Percentiles rank a stretch among this genome's conserved stretches.
phyloP scores from a whole-genome alignment of 2,113 vertebrate genomes.

The Centrocercus urophasianus region DNA sequence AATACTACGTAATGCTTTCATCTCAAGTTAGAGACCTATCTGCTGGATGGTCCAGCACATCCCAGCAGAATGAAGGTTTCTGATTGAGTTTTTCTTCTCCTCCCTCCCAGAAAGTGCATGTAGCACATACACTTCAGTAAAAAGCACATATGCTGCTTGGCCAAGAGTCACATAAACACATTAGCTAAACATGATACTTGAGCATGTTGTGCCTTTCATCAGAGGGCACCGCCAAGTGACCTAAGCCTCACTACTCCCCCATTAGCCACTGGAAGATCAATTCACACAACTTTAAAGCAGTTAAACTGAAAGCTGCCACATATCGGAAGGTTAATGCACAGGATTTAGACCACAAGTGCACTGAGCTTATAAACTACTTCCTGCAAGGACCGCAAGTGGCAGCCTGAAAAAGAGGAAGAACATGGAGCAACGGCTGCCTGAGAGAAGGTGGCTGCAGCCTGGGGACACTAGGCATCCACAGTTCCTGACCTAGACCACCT shows the following conservation, averaged over 20 bases:
- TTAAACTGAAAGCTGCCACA: neutral
- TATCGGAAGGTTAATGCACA: neutral
- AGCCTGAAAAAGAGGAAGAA: neutral
- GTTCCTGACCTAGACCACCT: neutral
- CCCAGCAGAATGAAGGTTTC: conserved; percentile 52
- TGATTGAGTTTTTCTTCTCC: conserved; percentile 5
- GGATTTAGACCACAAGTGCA: neutral
- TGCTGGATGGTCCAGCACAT: conserved; percentile 18
- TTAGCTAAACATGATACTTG: neutral
- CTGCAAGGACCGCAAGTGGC: neutral
- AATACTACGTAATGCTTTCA: neutral
- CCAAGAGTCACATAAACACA: neutral
- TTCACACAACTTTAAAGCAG: neutral
- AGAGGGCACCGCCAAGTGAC: accelerated
- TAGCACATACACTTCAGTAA: conserved; percentile 27
- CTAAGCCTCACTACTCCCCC: accelerated
- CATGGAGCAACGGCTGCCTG: neutral
- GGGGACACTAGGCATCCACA: neutral
- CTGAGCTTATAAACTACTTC: neutral
- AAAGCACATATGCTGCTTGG: neutral
- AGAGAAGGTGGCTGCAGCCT: neutral
- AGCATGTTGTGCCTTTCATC: neutral
- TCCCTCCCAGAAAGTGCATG: neutral
- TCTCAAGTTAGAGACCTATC: neutral
- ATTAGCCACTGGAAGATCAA: neutral